Evolutionary conservation across 2,888 invertebrate species (phyloP).

Genomic region (Oxystoma pomonae): DNA sequence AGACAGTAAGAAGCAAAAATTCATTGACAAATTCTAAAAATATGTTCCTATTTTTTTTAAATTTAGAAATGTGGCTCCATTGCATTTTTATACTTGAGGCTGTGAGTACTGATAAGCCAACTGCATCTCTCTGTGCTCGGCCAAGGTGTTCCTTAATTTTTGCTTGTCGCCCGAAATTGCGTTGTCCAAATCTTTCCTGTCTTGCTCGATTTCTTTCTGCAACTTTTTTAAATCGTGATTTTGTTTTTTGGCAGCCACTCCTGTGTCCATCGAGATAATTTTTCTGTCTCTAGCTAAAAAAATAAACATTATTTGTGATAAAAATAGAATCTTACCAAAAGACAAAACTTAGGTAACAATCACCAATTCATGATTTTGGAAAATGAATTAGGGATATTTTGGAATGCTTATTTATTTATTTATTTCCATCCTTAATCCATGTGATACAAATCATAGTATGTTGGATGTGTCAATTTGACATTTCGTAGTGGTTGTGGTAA

Average conservation of each 20-base stretch:
- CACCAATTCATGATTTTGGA: too few species aligned
- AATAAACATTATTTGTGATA: too few species aligned
- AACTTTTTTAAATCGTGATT: constrained; percentile 56
- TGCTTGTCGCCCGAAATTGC: constrained; percentile 58
- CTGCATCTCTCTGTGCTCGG: constrained; percentile 56
- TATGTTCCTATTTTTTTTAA: too few species aligned
- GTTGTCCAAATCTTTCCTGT: constrained; percentile 55
- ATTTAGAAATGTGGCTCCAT: too few species aligned
- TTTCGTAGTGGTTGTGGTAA: too few species aligned
- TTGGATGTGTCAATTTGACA: too few species aligned
- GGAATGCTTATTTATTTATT: too few species aligned
- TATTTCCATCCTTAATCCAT: too few species aligned
- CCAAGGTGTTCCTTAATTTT: constrained; percentile 55
- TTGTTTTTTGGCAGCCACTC: constrained; percentile 49
- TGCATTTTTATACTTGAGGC: constrained; percentile 43
- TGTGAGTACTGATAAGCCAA: constrained; percentile 52
- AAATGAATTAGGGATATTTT: too few species aligned
- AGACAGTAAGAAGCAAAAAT: background rate
- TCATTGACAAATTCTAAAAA: background rate
- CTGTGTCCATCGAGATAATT: constrained; percentile 56
- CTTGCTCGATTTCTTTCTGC: constrained; percentile 53
- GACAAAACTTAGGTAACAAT: too few species aligned
- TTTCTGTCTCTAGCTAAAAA: constrained; percentile 57
- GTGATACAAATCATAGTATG: too few species aligned
- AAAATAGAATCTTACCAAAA: too few species aligned